Base-by-base conservation (phyloP, 1,140 invertebrate genomes). In the Drosophila truncata region DNA sequence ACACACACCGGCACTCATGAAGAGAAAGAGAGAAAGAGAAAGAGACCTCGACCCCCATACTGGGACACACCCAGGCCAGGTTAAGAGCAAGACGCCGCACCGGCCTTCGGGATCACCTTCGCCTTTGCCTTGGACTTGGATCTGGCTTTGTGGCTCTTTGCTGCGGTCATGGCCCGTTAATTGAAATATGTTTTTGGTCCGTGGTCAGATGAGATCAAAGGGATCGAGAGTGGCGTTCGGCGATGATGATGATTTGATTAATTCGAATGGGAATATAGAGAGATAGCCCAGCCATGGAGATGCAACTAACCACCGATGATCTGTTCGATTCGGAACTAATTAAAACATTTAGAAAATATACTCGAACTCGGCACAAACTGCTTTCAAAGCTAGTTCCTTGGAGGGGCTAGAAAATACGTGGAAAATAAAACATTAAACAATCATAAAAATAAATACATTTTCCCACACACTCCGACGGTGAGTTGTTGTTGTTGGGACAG, bases 361-460 rank as follows among this genome's bases (percentile, higher is more conserved):
- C 25, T 35, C 25, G 42, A 37, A 37, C 49, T 52, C 27, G n/a
- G 11, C 47, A 18, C 27, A 31, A 50, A 14, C 25, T 29, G 25
- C 11, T 52, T 52, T 20, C 11, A 18, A 58, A 57, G 7, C 37
- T 13, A n/a, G 20, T 72, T 31, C 33, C 18, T 46, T 13, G 39
- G 41, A 23, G 16, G n/a, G 55, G 14, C 31, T 13, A 23, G 35
- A 47, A 82, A 87, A 82, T 86, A 86, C 79, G 77, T 80, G 84
- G 80, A 88, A 87, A 88, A 74, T 88, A 83, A 71, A 84, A 88
- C 85, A 87, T 88, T 88, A 88, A 88, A 88, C 72, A 80, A 83
- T 87, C 77, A 88, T 87, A 78, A 78, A 78, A 62, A 72, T 63
- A 88, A 87, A 87, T 74, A 78, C 67, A 88, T 87, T 80, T 86